These are phyloP conservation scores for Agrenia bidenticulata DNA, from an alignment of 2,888 invertebrate genomes.

Conservation along the genomic window DNA sequence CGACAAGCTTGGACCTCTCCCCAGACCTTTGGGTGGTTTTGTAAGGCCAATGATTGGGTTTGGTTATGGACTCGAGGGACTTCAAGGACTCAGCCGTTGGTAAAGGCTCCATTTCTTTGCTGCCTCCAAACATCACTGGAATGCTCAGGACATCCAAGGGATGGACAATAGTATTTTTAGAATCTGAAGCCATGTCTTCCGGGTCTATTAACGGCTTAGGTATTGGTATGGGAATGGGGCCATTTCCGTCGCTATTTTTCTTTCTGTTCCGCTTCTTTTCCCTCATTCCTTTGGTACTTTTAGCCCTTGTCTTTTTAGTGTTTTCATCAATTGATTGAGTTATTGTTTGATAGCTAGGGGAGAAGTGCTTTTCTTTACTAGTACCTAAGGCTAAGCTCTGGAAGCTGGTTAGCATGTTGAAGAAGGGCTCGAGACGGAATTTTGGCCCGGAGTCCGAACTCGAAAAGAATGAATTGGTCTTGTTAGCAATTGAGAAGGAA, in stretches of 20 bases:
- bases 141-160: slow-evolving; percentile 5
- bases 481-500: background rate
- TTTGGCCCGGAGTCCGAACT: slow-evolving; percentile 22
- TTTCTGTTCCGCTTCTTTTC: slow-evolving; percentile 20
- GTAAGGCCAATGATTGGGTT: background rate
- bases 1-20: background rate
- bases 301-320: slow-evolving; percentile 6
- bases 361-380: slow-evolving; percentile 26
- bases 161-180: background rate
- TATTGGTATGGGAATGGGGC: slow-evolving; percentile 23
- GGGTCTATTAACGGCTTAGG: slow-evolving; percentile 32
- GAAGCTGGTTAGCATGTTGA: slow-evolving; percentile 37
- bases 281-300: slow-evolving; percentile 26
- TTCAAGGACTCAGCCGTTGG: background rate
- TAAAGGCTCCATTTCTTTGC: background rate
- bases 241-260: slow-evolving; percentile 10
- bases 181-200: slow-evolving; percentile 1
- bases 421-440: slow-evolving; percentile 40
- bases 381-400: slow-evolving; percentile 11
- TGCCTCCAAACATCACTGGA: background rate
- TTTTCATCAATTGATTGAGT: slow-evolving; percentile 19
- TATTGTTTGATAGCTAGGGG: slow-evolving; percentile 34
- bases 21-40: background rate
- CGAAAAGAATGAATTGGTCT: background rate
- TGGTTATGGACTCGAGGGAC: background rate